Evolutionary conservation across 2,888 invertebrate genomes (phyloP), one percentile per base, ranked within the genome.

Genomic region (Acleris sparsana): DNA sequence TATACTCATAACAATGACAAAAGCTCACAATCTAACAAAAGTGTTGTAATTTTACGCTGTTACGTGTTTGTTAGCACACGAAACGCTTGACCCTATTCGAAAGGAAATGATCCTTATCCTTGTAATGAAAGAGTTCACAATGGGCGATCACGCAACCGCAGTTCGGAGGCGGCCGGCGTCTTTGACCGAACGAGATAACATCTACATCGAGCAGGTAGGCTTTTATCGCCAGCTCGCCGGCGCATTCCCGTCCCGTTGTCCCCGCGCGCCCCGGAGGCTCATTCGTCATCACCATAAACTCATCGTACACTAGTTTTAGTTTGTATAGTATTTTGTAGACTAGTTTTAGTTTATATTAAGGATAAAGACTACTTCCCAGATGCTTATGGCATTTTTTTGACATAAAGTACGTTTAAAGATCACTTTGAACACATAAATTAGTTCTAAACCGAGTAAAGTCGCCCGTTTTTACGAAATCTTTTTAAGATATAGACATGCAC

Each of bases 11-110:
- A 83, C 83, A 78, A 85, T 83, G 84, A 89, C 88, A 89, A 89
- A 89, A 89, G 87, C 85, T 86, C 82, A 89, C 84, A 85, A 88
- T 86, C 82, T 83, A 84, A 88, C 89, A 89, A 88, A 83, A 88
- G 87, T 89, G 87, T 89, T 88, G 89, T 89, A 88, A 88, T 86
- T 80, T 86, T 84, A 86, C 89, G 86, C 89, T 89, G 87, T 89
- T 89, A 89, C 83, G 83, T 82, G 84, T 85, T 83, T 83, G 82
- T 86, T 80, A 75, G 75, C 43, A 22, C 39, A 57, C 11, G 6
- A 53, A 17, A 56, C 53, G 22, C 25, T 25, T 20, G 20, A 16
- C 13, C 11, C 39, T 39, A 39, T 39, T 39, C 13, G 39, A 25
- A 52, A 53, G 44, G 76, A 71, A 70, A 49, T 56, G 60, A 70